phyloP scores from a whole-genome alignment of 92 coral and sea anemone species.

The Heliopora coerulea region DNA sequence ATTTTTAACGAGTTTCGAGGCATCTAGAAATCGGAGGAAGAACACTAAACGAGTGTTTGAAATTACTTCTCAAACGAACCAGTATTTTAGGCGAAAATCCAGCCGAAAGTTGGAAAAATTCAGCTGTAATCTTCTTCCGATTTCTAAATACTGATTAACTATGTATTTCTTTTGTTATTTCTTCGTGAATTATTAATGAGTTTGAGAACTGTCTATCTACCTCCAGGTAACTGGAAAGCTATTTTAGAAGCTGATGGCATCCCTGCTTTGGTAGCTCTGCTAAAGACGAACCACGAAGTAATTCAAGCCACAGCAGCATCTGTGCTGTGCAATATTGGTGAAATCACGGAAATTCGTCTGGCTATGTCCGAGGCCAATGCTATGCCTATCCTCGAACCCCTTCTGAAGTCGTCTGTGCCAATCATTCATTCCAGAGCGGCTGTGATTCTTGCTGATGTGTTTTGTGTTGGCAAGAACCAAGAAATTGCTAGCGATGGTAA shows the following conservation, averaged over 20 bases:
- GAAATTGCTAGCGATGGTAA: slow-evolving; percentile 78
- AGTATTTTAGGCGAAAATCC: too few relatives aligned
- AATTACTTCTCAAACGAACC: too few relatives aligned
- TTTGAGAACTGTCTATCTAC: too few relatives aligned
- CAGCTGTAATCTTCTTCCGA: too few relatives aligned
- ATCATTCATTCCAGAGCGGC: slow-evolving; percentile 94
- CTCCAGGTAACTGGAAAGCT: slow-evolving; percentile 69
- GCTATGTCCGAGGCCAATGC: slow-evolving; percentile 86
- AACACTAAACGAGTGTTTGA: too few relatives aligned
- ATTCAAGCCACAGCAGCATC: slow-evolving; percentile 83
- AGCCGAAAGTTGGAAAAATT: too few relatives aligned
- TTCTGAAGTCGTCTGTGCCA: slow-evolving; percentile 69
- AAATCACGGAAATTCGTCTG: slow-evolving; percentile 62
- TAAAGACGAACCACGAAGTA: slow-evolving; percentile 66
- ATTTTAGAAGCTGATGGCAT: slow-evolving; percentile 82
- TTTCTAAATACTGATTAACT: too few relatives aligned
- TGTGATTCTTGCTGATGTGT: slow-evolving; percentile 85
- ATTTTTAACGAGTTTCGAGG: too few relatives aligned
- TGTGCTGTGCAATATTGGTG: slow-evolving; percentile 92
- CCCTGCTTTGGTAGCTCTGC: slow-evolving; percentile 77
- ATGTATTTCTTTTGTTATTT: too few relatives aligned
- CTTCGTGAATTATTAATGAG: too few relatives aligned
- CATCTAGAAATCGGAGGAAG: too few relatives aligned
- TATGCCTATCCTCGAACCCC: slow-evolving; percentile 58
- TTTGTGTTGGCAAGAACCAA: slow-evolving; percentile 74